A percentile compares a stretch with the other conserved stretches of the same genome.
phyloP scores from a whole-genome alignment of 2,888 invertebrate species.

The Phyllotreta striolata region DNA sequence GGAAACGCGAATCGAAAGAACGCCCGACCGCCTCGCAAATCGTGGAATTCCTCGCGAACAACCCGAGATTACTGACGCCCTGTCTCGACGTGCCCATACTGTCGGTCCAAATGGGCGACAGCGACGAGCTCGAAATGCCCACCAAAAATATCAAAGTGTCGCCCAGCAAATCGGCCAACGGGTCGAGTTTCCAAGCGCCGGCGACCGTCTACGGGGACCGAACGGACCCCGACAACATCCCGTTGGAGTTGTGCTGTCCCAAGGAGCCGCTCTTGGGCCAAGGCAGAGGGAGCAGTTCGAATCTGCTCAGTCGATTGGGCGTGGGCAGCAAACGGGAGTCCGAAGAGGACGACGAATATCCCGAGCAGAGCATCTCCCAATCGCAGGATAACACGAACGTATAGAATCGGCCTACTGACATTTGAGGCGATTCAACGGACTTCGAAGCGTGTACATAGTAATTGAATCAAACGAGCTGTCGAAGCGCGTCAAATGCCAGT shows the following conservation, averaged over 20 bases:
- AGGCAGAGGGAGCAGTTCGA: constrained; percentile 48
- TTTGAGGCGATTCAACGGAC: constrained; percentile 9
- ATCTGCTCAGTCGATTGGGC: constrained; percentile 45
- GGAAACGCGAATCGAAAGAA: constrained; percentile 74
- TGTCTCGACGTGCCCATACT: constrained; percentile 77
- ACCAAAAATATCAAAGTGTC: constrained; percentile 49
- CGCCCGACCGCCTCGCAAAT: constrained; percentile 82
- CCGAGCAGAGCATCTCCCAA: constrained; percentile 28
- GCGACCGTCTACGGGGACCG: constrained; percentile 23
- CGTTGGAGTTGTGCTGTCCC: constrained; percentile 56
- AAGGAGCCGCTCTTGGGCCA: constrained; percentile 56
- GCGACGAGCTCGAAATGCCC: constrained; percentile 66
- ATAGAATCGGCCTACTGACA: constrained; percentile 16
- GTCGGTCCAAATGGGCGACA: constrained; percentile 77
- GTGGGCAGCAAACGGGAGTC: constrained; percentile 33
- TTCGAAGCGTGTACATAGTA: background rate
- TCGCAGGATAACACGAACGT: constrained; percentile 36
- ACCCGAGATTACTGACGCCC: constrained; percentile 78
- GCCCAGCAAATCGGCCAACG: constrained; percentile 43
- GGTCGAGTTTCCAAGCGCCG: constrained; percentile 28
- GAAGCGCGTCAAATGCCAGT: constrained; percentile 11
- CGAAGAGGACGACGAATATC: constrained; percentile 34
- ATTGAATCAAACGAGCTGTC: background rate
- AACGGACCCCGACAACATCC: constrained; percentile 39
- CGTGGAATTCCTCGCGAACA: constrained; percentile 80